Conservation (phyloP, 2,797 vertebrate species). For the Garrulus glandarius region DNA sequence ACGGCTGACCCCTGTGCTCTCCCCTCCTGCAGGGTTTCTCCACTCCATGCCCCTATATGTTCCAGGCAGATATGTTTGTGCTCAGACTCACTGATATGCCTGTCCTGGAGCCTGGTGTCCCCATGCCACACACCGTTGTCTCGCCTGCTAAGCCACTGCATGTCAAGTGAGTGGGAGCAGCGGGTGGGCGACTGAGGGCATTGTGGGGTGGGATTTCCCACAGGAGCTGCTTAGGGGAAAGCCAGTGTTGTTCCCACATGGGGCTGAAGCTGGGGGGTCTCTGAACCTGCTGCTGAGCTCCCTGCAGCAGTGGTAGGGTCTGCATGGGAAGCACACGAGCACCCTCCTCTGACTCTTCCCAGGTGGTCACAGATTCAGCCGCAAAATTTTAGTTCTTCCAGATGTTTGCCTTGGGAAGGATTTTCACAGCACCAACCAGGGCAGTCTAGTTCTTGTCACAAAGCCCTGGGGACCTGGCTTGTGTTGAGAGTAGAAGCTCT, state of each 20-base stretch:
- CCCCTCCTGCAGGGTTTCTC: constrained; percentile 82
- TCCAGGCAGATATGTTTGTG: constrained; percentile 91
- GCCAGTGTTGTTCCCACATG: fast-evolving
- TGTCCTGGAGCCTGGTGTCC: constrained; percentile 76
- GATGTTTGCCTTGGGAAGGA: neutral
- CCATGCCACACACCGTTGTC: constrained; percentile 70
- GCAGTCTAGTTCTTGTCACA: neutral
- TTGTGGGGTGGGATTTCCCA: neutral
- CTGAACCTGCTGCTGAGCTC: neutral
- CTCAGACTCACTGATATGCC: constrained; percentile 82
- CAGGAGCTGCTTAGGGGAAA: fast-evolving
- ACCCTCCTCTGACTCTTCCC: fast-evolving
- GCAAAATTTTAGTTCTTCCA: neutral
- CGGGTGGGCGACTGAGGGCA: fast-evolving
- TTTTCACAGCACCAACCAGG: neutral
- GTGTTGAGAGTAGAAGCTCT: neutral
- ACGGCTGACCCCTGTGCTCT: neutral
- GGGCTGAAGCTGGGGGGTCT: neutral
- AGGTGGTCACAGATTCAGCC: neutral
- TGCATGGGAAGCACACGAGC: fast-evolving
- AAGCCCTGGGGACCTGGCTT: neutral
- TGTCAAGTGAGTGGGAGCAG: constrained; percentile 81
- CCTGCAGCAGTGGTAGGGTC: neutral
- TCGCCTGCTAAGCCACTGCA: constrained; percentile 73
- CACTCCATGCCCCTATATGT: constrained; percentile 84